Conservation (phyloP, 2,888 invertebrate species). For the Drosophila austrosaltans region DNA sequence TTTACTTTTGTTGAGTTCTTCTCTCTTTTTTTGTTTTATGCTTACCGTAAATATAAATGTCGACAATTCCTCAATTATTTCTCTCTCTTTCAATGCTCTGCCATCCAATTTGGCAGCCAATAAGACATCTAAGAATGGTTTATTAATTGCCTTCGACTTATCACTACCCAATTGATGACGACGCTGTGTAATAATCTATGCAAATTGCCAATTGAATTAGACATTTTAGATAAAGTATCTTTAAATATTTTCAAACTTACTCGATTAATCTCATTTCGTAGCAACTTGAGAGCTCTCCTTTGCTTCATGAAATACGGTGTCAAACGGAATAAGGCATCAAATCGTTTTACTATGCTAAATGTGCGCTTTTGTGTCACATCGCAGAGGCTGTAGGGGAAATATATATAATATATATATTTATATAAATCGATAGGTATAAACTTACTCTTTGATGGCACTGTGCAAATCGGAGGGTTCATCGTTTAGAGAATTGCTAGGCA, state of each 20-base stretch:
- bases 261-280: conserved; percentile 55
- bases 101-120: conserved; percentile 72
- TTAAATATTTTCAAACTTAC: conserved; percentile 37
- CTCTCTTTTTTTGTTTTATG: neutral
- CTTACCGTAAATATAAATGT: conserved; percentile 80
- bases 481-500: conserved; percentile 62
- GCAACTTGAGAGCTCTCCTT: conserved; percentile 80
- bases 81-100: conserved; percentile 61
- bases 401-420: neutral
- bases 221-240: neutral
- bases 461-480: conserved; percentile 70
- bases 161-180: conserved; percentile 41
- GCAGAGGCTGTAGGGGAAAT: conserved; percentile 55
- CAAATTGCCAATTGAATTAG: neutral
- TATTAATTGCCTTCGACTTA: conserved; percentile 24
- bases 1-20: neutral
- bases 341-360: conserved; percentile 76
- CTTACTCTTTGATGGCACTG: conserved; percentile 72
- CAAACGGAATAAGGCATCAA: conserved; percentile 73
- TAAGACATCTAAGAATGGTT: conserved; percentile 77
- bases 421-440: neutral
- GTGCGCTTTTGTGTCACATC: conserved; percentile 72
- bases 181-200: conserved; percentile 63
- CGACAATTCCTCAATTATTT: conserved; percentile 78
- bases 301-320: conserved; percentile 73